Conservation (phyloP, 2,888 invertebrate genomes). For the Psococerastis gibbosa region DNA sequence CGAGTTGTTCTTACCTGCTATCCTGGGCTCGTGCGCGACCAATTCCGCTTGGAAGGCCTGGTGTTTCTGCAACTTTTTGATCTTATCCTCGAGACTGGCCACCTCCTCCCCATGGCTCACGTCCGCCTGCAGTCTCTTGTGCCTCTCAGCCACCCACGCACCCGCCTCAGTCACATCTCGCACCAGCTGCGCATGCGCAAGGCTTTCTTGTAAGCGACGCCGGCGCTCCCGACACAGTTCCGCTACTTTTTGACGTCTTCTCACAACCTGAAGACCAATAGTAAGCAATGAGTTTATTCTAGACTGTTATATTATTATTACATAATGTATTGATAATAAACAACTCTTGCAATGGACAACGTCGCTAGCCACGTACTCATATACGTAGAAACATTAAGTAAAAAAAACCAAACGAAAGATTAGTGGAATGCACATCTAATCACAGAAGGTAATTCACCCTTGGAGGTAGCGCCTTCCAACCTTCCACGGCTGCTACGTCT, state of each 20-base stretch:
- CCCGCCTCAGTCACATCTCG: conserved; percentile 82
- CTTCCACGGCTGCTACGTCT: no score
- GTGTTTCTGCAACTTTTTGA: conserved; percentile 84
- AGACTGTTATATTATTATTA: no score
- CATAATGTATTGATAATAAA: no score
- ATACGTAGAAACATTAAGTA: no score
- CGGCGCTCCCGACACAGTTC: conserved; percentile 46
- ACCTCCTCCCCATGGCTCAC: conserved; percentile 55
- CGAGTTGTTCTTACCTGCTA: conserved; percentile 59
- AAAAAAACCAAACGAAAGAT: no score
- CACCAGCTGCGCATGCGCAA: conserved; percentile 76
- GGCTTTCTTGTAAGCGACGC: conserved; percentile 49
- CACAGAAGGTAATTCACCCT: no score
- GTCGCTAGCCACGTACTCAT: no score
- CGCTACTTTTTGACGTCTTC: conserved; percentile 43
- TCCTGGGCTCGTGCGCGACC: conserved; percentile 65
- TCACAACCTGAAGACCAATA: no score
- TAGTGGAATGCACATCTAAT: no score
- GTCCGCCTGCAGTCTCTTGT: conserved; percentile 67
- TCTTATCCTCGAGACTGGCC: conserved; percentile 75
- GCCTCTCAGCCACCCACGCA: conserved; percentile 81
- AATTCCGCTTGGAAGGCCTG: conserved; percentile 90
- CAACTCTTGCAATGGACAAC: no score
- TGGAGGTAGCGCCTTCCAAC: no score
- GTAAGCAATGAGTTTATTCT: no score